Evolutionary conservation across 2,797 vertebrate genomes (phyloP).

Genomic region (Cossypha caffra): DNA sequence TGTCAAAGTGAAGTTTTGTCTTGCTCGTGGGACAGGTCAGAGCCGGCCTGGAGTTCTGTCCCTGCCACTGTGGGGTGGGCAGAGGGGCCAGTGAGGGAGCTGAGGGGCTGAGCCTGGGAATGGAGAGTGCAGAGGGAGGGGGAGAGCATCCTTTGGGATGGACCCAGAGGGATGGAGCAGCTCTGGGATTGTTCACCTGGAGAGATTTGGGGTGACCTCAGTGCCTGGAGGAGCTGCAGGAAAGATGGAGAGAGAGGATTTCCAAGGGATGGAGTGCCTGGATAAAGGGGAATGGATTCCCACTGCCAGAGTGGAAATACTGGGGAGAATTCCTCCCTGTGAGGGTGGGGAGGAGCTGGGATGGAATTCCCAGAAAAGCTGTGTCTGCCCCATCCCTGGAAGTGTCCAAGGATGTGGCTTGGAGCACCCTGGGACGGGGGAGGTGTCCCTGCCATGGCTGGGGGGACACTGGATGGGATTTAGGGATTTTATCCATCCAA

Average conservation of each 20-base stretch:
- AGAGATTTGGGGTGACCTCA: accelerated
- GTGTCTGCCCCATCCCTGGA: not conserved
- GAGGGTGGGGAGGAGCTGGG: not conserved
- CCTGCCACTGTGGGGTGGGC: not conserved
- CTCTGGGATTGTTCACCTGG: not conserved
- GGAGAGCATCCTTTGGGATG: not conserved
- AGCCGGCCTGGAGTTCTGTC: not conserved
- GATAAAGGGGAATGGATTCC: not conserved
- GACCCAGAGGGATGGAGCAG: not conserved
- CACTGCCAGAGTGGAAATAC: not conserved
- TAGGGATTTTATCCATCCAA: too few species aligned
- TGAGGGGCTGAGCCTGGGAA: not conserved
- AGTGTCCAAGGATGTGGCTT: too few species aligned
- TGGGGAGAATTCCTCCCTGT: not conserved
- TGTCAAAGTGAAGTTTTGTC: not conserved
- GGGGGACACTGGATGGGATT: too few species aligned
- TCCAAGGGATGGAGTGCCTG: not conserved
- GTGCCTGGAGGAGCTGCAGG: not conserved
- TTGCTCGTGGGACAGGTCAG: not conserved
- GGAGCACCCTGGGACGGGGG: too few species aligned
- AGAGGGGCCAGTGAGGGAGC: not conserved
- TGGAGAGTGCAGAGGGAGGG: not conserved
- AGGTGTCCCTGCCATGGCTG: too few species aligned
- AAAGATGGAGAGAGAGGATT: not conserved
- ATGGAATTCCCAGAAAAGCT: not conserved